phyloP scores from a whole-genome alignment of 2,797 vertebrate species.

The Lacerta agilis region DNA sequence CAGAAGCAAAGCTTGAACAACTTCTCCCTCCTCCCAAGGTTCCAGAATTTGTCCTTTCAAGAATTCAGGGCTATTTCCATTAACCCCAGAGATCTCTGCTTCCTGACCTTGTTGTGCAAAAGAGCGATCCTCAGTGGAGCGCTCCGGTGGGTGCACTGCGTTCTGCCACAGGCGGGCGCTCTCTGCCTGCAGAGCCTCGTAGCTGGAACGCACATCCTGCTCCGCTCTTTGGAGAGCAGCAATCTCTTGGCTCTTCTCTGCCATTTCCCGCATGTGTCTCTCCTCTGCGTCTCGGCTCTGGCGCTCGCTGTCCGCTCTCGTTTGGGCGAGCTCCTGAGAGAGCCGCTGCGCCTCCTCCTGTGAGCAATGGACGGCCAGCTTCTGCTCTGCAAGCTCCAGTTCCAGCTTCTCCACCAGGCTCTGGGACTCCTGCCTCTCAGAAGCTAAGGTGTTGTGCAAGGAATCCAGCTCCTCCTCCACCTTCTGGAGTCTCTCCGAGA shows the following conservation, averaged over 20 bases:
- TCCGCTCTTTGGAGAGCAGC: constrained; percentile 51
- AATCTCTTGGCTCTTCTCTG: constrained; percentile 67
- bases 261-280: constrained; percentile 54
- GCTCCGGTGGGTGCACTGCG: constrained; percentile 48
- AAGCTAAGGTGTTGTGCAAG: constrained; percentile 72
- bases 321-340: constrained; percentile 64
- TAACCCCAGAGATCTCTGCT: not conserved
- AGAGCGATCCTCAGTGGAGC: not conserved
- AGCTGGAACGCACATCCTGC: constrained; percentile 46
- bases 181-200: constrained; percentile 59
- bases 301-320: constrained; percentile 60
- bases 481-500: constrained; percentile 86
- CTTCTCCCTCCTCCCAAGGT: not conserved
- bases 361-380: constrained; percentile 57
- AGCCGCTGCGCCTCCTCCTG: constrained; percentile 69
- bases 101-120: constrained; percentile 65
- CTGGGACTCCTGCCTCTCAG: constrained; percentile 72
- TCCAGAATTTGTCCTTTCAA: not conserved
- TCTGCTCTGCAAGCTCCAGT: constrained; percentile 73
- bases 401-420: constrained; percentile 68
- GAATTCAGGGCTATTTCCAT: not conserved
- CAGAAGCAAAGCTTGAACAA: no score
- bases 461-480: constrained; percentile 84
- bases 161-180: constrained; percentile 79
- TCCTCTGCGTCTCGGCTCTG: constrained; percentile 57